Evolutionary conservation across 2,113 vertebrate genomes (phyloP).

Genomic region (Aldabrachelys gigantea): DNA sequence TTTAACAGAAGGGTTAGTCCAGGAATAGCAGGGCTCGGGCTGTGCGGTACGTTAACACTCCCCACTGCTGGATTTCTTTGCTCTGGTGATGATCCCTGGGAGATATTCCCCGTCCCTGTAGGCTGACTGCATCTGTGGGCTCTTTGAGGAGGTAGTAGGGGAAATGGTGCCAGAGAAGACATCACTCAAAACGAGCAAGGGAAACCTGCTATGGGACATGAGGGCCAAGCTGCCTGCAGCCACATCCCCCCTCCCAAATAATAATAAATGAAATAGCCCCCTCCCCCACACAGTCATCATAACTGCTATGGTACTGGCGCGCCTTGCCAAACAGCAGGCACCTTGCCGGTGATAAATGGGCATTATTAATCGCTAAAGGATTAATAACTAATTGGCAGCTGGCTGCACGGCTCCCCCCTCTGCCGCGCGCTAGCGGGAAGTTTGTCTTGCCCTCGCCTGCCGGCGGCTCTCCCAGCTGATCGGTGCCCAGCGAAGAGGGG

Average conservation of each 20-base stretch:
- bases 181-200: fast-evolving
- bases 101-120: not conserved
- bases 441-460: not conserved
- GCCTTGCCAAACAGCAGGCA: not conserved
- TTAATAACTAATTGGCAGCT: not conserved
- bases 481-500: fast-evolving
- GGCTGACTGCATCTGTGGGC: not conserved
- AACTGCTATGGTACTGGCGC: not conserved
- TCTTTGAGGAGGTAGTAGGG: fast-evolving
- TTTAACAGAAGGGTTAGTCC: not conserved
- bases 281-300: not conserved
- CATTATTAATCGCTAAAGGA: not conserved
- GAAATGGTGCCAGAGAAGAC: not conserved
- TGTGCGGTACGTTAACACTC: not conserved
- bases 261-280: too few relatives aligned
- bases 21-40: not conserved
- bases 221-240: fast-evolving
- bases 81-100: not conserved
- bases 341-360: fast-evolving
- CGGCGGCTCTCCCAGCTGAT: not conserved
- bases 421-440: not conserved
- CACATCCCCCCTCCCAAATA: not conserved
- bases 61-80: not conserved
- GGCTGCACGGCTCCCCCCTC: not conserved
- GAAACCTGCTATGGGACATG: not conserved